A percentile compares a stretch with the other conserved stretches of the same genome.
Evolutionary conservation across 2,797 vertebrate species (phyloP).

Genomic region (Sebastes steindachneri): DNA sequence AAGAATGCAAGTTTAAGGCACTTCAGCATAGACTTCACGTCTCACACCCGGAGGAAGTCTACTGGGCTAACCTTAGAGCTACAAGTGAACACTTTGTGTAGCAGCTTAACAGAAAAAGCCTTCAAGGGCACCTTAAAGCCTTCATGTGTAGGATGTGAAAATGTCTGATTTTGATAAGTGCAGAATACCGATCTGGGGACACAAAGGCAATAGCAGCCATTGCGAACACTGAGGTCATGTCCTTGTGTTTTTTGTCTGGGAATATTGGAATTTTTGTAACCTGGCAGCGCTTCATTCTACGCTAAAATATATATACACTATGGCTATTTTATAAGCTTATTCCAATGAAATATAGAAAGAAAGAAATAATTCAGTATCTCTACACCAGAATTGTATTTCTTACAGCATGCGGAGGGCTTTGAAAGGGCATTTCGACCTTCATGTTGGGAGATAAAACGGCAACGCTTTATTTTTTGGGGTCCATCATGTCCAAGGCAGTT

Average conservation of each 20-base stretch:
- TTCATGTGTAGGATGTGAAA: constrained; percentile 9
- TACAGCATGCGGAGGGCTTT: not conserved
- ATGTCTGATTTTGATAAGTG: constrained; percentile 6
- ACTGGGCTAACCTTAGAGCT: constrained; percentile 6
- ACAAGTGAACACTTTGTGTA: constrained; percentile 6
- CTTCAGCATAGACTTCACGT: too few relatives aligned
- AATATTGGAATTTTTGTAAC: not conserved
- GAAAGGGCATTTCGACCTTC: not conserved
- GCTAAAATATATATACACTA: not conserved
- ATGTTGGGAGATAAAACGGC: not conserved
- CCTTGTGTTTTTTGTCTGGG: not conserved
- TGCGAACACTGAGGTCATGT: not conserved
- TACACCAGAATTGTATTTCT: not conserved
- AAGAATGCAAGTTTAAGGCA: too few relatives aligned
- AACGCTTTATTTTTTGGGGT: not conserved
- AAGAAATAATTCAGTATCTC: not conserved
- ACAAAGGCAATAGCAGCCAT: not conserved
- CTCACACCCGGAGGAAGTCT: too few relatives aligned
- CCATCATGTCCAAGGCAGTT: not conserved
- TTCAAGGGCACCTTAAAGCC: constrained; percentile 9
- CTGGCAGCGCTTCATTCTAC: not conserved
- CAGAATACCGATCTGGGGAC: not conserved
- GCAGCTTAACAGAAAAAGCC: constrained; percentile 11
- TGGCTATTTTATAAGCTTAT: not conserved
- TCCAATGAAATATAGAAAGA: not conserved